Conservation (phyloP, 1,140 invertebrate genomes). For the Drosophila subpulchrella region DNA sequence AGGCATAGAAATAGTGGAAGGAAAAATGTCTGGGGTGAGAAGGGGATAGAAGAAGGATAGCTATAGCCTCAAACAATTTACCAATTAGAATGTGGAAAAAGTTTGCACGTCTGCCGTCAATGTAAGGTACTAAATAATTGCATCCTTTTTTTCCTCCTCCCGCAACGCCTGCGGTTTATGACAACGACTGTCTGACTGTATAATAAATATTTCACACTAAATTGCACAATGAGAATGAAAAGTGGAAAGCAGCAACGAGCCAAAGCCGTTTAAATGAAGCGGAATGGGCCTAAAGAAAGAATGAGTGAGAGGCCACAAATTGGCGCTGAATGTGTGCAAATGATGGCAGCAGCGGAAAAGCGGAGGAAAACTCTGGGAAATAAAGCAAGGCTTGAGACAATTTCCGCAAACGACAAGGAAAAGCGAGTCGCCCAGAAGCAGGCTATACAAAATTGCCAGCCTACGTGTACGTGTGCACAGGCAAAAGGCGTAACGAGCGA, state of each 20-base stretch:
- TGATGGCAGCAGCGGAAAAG: constrained; percentile 28
- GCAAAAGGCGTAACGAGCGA: constrained; percentile 51
- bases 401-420: constrained; percentile 44
- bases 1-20: constrained; percentile 12
- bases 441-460: constrained; percentile 44
- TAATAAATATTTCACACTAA: constrained; percentile 66
- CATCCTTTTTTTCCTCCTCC: constrained; percentile 22
- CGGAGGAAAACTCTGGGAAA: constrained; percentile 23
- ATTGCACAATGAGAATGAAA: constrained; percentile 44
- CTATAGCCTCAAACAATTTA: constrained; percentile 53
- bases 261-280: constrained; percentile 33
- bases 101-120: constrained; percentile 17
- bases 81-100: constrained; percentile 62
- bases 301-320: constrained; percentile 42
- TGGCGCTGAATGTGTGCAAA: constrained; percentile 55
- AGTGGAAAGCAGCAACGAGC: background rate
- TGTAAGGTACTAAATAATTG: constrained; percentile 63
- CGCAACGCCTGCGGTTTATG: constrained; percentile 39
- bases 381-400: constrained; percentile 57
- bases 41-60: constrained; percentile 13
- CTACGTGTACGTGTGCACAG: constrained; percentile 32
- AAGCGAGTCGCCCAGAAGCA: constrained; percentile 24
- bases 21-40: background rate
- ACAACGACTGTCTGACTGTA: constrained; percentile 18
- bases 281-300: constrained; percentile 18